Base-by-base conservation (phyloP, 1,140 invertebrate genomes). In the Hestina assimilis region DNA sequence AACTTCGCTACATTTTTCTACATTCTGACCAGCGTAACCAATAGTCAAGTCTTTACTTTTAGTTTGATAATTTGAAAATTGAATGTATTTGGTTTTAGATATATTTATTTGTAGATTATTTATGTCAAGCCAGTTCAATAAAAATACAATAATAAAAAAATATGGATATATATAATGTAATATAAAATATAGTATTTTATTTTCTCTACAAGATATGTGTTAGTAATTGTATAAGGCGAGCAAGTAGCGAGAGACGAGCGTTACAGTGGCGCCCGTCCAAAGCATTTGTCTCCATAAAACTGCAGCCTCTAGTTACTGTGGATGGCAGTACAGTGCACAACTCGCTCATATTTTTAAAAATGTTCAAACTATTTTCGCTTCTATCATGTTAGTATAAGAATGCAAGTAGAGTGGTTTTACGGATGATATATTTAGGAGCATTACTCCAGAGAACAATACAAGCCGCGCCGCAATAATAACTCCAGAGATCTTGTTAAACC, bases 221-320 rank as follows among this genome's bases (percentile, higher is more conserved):
- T 23, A 38, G 24, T 53, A 42, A 53, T 42, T 42, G 8, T 42
- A 31, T 31, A 41, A 53, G 50, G 42, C 24, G 15, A 29, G 38
- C 42, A 46, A 45, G 52, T 26, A 26, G 42, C 42, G 42, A 28
- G 31, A 35, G 46, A 50, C 38, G 21, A 29, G 33, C n/a, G 53
- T 12, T 31, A 33, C 51, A 52, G 48, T 40, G 5, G 14, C 48
- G 33, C 20, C 17, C 35, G 21, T 41, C 48, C 15, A 7, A 26
- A 26, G 35, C 53, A 46, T 55, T 55, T 55, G 53, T 55, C 53
- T 55, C 42, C 53, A 55, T 55, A 55, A 55, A 55, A 47, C 43
- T 55, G 53, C 53, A 55, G 26, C 43, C 46, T 14, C 28, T 21
- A 45, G 53, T 55, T 40, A 47, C 53, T 40, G 14, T 23, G 26